These are phyloP conservation scores for Papilio polyxenes DNA, from an alignment of 1,140 invertebrate genomes.

Conservation along the genomic window DNA sequence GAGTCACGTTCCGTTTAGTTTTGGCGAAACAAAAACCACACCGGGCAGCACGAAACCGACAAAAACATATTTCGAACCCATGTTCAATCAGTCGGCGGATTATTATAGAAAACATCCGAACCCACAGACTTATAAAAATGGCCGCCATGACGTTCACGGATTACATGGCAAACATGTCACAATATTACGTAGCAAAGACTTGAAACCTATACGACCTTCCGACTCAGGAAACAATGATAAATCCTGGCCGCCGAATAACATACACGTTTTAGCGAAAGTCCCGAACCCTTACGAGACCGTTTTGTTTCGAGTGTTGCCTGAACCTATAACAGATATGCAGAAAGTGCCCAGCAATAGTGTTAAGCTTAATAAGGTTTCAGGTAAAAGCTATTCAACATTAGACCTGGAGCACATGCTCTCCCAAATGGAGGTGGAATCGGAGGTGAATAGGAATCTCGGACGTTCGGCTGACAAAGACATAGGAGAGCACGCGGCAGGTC, in stretches of 20 bases:
- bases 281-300: slow-evolving; percentile 70
- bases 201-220: slow-evolving; percentile 45
- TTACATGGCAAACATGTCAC: slow-evolving; percentile 54
- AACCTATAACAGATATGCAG: slow-evolving; percentile 46
- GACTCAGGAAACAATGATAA: slow-evolving; percentile 45
- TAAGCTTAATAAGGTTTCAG: slow-evolving; percentile 48
- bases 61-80: slow-evolving; percentile 48
- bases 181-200: slow-evolving; percentile 55
- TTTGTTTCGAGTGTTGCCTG: slow-evolving; percentile 57
- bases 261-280: slow-evolving; percentile 59
- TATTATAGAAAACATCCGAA: slow-evolving; percentile 36
- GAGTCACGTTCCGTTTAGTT: slow-evolving; percentile 33
- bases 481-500: slow-evolving; percentile 64
- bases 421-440: slow-evolving; percentile 73
- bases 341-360: slow-evolving; percentile 43
- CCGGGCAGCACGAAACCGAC: slow-evolving; percentile 10
- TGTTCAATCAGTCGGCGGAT: slow-evolving; percentile 23
- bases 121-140: slow-evolving; percentile 22
- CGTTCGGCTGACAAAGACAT: slow-evolving; percentile 68
- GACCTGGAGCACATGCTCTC: slow-evolving; percentile 69
- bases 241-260: slow-evolving; percentile 41
- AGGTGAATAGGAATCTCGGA: slow-evolving; percentile 74
- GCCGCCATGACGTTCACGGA: slow-evolving; percentile 34
- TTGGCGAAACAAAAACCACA: slow-evolving; percentile 34
- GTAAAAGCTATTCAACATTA: slow-evolving; percentile 63